Evolutionary conservation across 2,888 invertebrate genomes (phyloP).

Genomic region (Ligdia adustata): DNA sequence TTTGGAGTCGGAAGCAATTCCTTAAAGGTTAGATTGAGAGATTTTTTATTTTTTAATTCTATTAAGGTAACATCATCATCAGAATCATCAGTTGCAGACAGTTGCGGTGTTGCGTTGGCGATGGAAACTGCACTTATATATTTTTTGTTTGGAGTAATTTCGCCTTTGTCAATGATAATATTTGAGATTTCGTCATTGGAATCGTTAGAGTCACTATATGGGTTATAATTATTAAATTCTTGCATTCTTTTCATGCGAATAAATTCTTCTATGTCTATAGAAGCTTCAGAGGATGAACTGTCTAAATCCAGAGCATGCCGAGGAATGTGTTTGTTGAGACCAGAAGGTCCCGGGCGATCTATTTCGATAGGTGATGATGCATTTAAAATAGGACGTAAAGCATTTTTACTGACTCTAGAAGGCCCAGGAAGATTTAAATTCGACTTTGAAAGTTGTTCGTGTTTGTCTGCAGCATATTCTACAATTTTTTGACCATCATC

Average conservation of each 20-base stretch:
- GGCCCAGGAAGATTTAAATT: neutral
- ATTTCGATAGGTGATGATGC: neutral
- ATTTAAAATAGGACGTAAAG: neutral
- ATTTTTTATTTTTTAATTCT: neutral
- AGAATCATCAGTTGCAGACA: neutral
- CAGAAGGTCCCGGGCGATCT: neutral
- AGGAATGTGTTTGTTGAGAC: neutral
- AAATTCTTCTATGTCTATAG: neutral
- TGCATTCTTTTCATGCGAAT: neutral
- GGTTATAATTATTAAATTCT: neutral
- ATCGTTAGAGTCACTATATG: neutral
- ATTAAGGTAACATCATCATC: neutral
- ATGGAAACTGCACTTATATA: neutral
- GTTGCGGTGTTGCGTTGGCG: neutral
- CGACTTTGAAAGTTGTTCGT: neutral
- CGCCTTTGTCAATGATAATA: neutral
- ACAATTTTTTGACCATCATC: neutral
- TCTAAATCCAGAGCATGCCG: neutral
- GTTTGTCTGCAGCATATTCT: neutral
- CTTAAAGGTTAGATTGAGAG: neutral
- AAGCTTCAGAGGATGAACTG: neutral
- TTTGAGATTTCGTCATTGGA: neutral
- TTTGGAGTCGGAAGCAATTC: conserved; percentile 8
- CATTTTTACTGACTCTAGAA: neutral
- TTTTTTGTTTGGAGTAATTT: neutral